Evolutionary conservation across 2,113 vertebrate species (phyloP).

Genomic region (Beaufortia kweichowensis): DNA sequence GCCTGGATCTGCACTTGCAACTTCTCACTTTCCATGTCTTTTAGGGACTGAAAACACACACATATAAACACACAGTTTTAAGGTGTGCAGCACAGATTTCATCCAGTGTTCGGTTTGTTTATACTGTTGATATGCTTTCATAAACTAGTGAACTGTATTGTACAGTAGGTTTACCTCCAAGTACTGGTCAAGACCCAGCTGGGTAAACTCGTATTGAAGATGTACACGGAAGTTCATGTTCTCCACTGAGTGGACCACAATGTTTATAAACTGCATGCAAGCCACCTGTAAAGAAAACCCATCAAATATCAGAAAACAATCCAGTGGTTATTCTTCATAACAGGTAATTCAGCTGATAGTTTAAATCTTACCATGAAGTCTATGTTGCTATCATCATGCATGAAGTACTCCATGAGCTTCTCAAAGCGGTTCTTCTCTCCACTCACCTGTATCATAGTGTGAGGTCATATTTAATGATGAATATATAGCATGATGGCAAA

Average conservation of each 20-base stretch:
- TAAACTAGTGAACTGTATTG: not conserved
- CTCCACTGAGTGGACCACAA: constrained; percentile 97
- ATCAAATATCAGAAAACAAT: not conserved
- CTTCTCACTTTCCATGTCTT: constrained; percentile 91
- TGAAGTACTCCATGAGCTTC: constrained; percentile 94
- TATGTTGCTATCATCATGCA: constrained; percentile 89
- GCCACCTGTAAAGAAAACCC: constrained; percentile 80
- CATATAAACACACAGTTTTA: constrained; percentile 1
- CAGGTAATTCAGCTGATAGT: not conserved
- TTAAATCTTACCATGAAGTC: constrained; percentile 88
- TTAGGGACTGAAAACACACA: constrained; percentile 76
- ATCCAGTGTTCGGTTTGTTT: not conserved
- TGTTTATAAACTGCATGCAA: constrained; percentile 99
- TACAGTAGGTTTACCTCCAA: constrained; percentile 78
- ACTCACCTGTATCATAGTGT: constrained; percentile 67
- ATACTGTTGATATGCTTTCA: not conserved
- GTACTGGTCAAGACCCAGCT: constrained; percentile 88
- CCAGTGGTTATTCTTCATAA: not conserved
- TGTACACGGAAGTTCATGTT: constrained; percentile 99
- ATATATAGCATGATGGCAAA: not conserved
- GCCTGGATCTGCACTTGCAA: constrained; percentile 97
- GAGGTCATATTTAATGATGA: not conserved
- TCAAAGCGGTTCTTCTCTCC: constrained; percentile 84
- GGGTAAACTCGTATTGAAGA: constrained; percentile 94
- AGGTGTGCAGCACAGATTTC: too few relatives aligned